Base-by-base conservation (phyloP, 2,888 invertebrate species). In the Nasonia oneida region DNA sequence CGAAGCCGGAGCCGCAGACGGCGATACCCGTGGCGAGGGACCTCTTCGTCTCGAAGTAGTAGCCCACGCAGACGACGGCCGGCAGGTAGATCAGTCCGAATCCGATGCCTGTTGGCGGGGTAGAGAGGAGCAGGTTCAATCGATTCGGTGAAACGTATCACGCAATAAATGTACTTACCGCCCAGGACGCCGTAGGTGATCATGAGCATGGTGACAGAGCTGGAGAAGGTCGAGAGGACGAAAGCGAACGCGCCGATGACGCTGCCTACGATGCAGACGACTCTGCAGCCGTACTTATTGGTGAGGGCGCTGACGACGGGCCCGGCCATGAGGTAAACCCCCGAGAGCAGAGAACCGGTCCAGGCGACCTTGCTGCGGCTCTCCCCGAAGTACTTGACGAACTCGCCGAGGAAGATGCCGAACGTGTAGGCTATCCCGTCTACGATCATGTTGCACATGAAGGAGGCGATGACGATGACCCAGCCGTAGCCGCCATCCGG, bases 371-470 rank as follows among this genome's bases (percentile, higher is more conserved):
- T 97, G 83, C 97, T 97, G 91, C 97, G 97, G 82, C 97, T 97
- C 92, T 97, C 97, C 39, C 96, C 96, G 93, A 98, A 99, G 92
- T 96, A 96, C 2, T 94, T 94, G 87, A 97, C 97, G 91, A 98
- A 96, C 91, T 97, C 96, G 47, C 95, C 95, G 75, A 98, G 95
- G 94, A 98, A 98, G 91, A 99, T 97, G 81, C 99, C 99, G 94
- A 99, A 99, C 10, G 99, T 98, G 94, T 99, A 99, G n/a, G 98
- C 98, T 88, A 99, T 98, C 90, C 98, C 99, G 94, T 99, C 99
- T 84, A 99, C 98, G 90, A 99, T 97, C 95, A 99, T 96, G 95
- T 99, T 99, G 94, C 98, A 98, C 96, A 99, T 96, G 94, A 99
- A 99, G 73, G 98, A 98, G 81, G 98, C 98, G 91, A 98, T 96